phyloP scores from a whole-genome alignment of 2,888 invertebrate species.

The Drosophila rubida region DNA sequence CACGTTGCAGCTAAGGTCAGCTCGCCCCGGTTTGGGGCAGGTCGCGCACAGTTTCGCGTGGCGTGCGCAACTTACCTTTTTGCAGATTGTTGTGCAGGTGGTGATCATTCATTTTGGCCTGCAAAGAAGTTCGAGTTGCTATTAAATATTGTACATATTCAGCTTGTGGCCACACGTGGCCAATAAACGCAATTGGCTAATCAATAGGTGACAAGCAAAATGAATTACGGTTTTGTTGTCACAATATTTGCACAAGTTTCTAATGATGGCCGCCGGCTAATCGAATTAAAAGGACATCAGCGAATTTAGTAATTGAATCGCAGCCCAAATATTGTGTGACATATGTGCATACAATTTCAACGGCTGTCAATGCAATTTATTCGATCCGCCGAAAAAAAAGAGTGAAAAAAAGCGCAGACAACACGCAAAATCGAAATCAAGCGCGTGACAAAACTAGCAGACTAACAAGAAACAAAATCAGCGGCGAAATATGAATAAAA shows the following conservation, averaged over 20 bases:
- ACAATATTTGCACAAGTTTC: constrained; percentile 42
- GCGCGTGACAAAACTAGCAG: constrained; percentile 41
- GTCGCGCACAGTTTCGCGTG: constrained; percentile 18
- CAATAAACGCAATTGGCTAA: constrained; percentile 29
- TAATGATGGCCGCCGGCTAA: constrained; percentile 19
- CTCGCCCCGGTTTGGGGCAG: constrained; percentile 34
- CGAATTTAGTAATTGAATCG: constrained; percentile 14
- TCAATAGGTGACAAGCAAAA: constrained; percentile 30
- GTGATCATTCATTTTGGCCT: constrained; percentile 86
- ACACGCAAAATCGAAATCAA: constrained; percentile 36
- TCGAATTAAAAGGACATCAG: constrained; percentile 6
- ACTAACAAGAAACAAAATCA: constrained; percentile 27
- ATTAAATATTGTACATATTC: too few species aligned
- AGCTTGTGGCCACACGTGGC: too few species aligned
- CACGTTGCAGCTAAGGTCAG: constrained; percentile 44
- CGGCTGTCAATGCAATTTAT: constrained; percentile 43
- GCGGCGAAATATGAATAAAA: constrained; percentile 37
- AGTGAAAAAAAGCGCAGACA: constrained; percentile 6
- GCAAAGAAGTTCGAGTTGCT: neutral
- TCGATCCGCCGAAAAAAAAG: constrained; percentile 5
- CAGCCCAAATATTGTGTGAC: constrained; percentile 20
- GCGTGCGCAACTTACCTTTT: constrained; percentile 82
- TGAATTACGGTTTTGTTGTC: constrained; percentile 26
- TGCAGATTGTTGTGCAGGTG: constrained; percentile 85
- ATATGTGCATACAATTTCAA: constrained; percentile 35